Evolutionary conservation across 2,113 vertebrate genomes (phyloP), one percentile per base, ranked within the genome.

Genomic region (Triplophysa siluroides): DNA sequence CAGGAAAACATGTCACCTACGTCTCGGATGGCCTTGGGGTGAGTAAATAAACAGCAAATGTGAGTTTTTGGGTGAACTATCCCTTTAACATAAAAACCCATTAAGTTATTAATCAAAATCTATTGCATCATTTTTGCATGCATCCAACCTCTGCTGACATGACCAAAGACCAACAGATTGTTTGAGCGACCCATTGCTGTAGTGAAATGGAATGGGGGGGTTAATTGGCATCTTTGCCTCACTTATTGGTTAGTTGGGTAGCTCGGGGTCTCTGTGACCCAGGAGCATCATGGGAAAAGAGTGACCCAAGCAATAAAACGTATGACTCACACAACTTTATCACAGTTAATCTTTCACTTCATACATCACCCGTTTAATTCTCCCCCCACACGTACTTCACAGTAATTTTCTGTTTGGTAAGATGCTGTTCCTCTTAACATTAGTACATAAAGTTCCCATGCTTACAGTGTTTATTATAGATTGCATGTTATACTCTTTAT

Each of bases 211-310:
- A 76, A 43, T 66, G 68, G 72, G 76, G n/a, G n/a, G 26, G 61
- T 24, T 79, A 60, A 75, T 54, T 81, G 76, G n/a, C 33, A 64
- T 76, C 74, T 58, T 38, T 21, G 45, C 23, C 2, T 41, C n/a
- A 24, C 8, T 29, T 63, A 29, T 50, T 33, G 2, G 2, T 10
- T 29, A 45, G 1, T 74, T 61, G 24, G 69, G 14, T 52, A 61
- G 50, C n/a, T 29, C 47, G 12, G 67, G 75, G 76, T 79, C 64
- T 72, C 52, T 45, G 65, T 80, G 80, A 79, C 77, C 83, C 67
- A 68, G 18, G 16, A 45, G 19, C 76, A 74, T 54, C 58, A 76
- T 71, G 60, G 60, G 26, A 38, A 78, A 79, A 78, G 54, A 47
- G 74, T 54, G 33, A 78, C 58, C 29, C 24, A 70, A 18, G 69